Evolutionary conservation across 2,797 vertebrate species (phyloP).

Genomic region (Psittacula echo): DNA sequence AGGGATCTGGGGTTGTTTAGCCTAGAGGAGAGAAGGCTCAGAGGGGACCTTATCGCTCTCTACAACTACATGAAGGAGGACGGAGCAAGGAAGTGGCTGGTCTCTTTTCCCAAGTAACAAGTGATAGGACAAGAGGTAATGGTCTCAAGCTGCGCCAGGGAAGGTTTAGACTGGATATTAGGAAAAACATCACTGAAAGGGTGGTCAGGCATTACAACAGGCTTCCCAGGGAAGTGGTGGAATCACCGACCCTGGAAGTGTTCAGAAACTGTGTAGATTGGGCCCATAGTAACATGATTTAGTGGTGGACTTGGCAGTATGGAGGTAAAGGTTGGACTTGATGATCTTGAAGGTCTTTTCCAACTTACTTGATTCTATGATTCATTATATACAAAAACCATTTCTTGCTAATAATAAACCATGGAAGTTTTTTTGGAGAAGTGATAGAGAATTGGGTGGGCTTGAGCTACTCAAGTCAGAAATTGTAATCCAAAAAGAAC

Average conservation of each 20-base stretch:
- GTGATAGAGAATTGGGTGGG: not conserved
- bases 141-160: not conserved
- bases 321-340: not conserved
- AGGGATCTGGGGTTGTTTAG: not conserved
- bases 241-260: not conserved
- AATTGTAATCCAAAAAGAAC: not conserved
- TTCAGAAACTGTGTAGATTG: not conserved
- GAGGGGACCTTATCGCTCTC: not conserved
- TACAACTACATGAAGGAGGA: not conserved
- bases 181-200: not conserved
- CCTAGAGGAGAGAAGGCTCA: not conserved
- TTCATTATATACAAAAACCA: not conserved
- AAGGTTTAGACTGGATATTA: not conserved
- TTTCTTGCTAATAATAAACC: not conserved
- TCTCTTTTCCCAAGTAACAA: not conserved
- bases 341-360: not conserved
- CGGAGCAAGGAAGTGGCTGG: not conserved
- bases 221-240: not conserved
- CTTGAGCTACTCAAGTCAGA: not conserved
- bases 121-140: not conserved
- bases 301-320: not conserved
- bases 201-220: not conserved
- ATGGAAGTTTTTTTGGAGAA: not conserved
- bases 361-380: not conserved
- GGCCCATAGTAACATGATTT: not conserved